phyloP scores from a whole-genome alignment of 2,797 vertebrate genomes.

The Neomorphus geoffroyi region DNA sequence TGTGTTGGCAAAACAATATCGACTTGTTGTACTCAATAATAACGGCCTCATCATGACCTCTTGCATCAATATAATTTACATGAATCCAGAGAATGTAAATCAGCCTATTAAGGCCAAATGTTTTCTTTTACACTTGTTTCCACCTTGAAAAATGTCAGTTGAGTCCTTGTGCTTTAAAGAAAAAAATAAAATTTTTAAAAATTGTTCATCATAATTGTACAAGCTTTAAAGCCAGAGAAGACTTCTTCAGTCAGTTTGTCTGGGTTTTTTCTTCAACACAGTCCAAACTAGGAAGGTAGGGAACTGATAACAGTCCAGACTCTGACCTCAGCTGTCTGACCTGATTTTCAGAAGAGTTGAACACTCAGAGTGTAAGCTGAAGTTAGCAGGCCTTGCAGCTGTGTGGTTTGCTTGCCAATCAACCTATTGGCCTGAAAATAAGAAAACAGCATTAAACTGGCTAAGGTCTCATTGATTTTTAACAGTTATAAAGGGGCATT shows the following conservation, averaged over 20 bases:
- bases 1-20: background rate
- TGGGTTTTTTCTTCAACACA: background rate
- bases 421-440: background rate
- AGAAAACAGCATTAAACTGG: background rate
- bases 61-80: background rate
- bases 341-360: background rate
- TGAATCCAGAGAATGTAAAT: background rate
- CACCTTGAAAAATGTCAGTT: background rate
- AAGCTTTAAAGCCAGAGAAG: background rate
- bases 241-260: background rate
- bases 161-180: background rate
- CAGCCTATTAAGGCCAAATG: background rate
- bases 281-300: background rate
- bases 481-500: background rate
- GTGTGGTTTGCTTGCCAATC: conserved; percentile 11
- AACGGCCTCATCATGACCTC: background rate
- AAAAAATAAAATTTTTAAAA: background rate
- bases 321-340: conserved; percentile 24
- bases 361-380: background rate
- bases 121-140: background rate
- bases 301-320: background rate
- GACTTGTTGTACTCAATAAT: background rate
- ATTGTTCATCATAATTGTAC: background rate
- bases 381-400: conserved; percentile 24
- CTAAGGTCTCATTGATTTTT: background rate